These are phyloP conservation scores for Channa argus DNA, from an alignment of 2,113 vertebrate species.

Conservation along the genomic window DNA sequence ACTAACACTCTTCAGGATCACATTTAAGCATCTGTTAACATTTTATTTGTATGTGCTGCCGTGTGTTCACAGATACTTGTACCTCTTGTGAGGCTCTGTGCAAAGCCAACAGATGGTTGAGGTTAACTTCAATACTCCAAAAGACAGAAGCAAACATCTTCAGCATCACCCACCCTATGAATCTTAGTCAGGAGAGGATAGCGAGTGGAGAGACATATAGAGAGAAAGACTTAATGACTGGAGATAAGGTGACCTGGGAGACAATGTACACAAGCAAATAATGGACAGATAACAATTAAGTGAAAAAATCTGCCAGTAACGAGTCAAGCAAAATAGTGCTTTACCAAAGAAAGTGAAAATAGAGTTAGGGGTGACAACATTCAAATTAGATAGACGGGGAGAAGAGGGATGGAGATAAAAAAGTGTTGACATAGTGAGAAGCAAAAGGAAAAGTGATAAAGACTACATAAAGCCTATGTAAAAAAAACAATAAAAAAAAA, in stretches of 20 bases:
- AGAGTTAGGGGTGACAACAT: slow-evolving; percentile 25
- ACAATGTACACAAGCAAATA: slow-evolving; percentile 29
- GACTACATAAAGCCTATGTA: neutral
- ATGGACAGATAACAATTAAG: slow-evolving; percentile 2
- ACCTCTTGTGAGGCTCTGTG: slow-evolving; percentile 78
- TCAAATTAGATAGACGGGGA: slow-evolving; percentile 29
- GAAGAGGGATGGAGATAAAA: slow-evolving; percentile 18
- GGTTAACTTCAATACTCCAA: slow-evolving; percentile 79
- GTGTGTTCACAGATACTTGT: slow-evolving; percentile 17
- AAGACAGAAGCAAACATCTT: slow-evolving; percentile 76
- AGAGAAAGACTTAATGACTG: slow-evolving; percentile 24
- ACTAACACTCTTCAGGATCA: slow-evolving; percentile 8
- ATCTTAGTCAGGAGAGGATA: slow-evolving; percentile 57
- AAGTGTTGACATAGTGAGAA: slow-evolving; percentile 35
- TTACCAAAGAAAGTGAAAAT: slow-evolving; percentile 11
- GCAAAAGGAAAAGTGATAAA: slow-evolving; percentile 30
- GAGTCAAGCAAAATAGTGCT: slow-evolving; percentile 2
- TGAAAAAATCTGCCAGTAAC: slow-evolving; percentile 19
- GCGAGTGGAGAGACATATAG: slow-evolving; percentile 14
- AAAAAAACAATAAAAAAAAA: no score
- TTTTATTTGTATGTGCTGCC: slow-evolving; percentile 9
- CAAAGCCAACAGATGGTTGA: slow-evolving; percentile 77
- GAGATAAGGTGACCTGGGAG: slow-evolving; percentile 13
- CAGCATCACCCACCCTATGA: slow-evolving; percentile 78
- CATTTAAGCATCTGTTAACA: slow-evolving; percentile 3